A percentile compares a stretch with the other conserved stretches of the same genome.
phyloP scores from a whole-genome alignment of 35 echinoderm and acorn worm species.

The Holothuria glaberrima region DNA sequence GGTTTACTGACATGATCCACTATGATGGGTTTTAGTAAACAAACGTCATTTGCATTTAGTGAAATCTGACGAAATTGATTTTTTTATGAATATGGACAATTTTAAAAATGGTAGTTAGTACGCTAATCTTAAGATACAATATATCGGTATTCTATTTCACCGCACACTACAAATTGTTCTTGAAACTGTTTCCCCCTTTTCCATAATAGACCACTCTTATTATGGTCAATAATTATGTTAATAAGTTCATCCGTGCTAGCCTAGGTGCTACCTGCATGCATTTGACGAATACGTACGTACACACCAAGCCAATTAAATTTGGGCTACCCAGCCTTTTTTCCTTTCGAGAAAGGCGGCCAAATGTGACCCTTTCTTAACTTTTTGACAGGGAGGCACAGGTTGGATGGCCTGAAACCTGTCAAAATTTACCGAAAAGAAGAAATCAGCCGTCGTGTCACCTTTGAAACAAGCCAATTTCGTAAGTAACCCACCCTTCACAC shows the following conservation, averaged over 20 bases:
- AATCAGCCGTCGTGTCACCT: constrained; percentile 17
- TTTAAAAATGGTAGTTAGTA: too few species aligned
- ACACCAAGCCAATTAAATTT: constrained; percentile 21
- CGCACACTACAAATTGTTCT: neutral
- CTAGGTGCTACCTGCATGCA: neutral
- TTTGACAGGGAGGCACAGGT: constrained; percentile 11
- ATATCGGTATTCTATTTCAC: neutral
- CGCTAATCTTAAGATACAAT: too few species aligned
- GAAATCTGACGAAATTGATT: neutral
- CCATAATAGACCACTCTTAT: constrained; percentile 19
- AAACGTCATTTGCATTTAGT: neutral
- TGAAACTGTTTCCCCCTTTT: neutral
- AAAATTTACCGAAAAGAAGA: constrained; percentile 14
- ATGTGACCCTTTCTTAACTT: neutral
- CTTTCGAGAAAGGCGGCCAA: neutral
- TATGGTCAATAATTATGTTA: constrained; percentile 50
- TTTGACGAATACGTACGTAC: constrained; percentile 16
- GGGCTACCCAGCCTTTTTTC: constrained; percentile 23
- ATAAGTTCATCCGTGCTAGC: constrained; percentile 37
- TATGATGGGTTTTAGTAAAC: too few species aligned
- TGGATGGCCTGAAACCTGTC: constrained; percentile 19
- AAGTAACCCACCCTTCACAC: constrained; percentile 41
- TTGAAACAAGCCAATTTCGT: constrained; percentile 32
- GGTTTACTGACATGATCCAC: too few species aligned
- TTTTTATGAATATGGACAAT: neutral